Evolutionary conservation across 2,113 vertebrate species (phyloP), one percentile per base, ranked within the genome.

Genomic region (Prochilodus magdalenae): DNA sequence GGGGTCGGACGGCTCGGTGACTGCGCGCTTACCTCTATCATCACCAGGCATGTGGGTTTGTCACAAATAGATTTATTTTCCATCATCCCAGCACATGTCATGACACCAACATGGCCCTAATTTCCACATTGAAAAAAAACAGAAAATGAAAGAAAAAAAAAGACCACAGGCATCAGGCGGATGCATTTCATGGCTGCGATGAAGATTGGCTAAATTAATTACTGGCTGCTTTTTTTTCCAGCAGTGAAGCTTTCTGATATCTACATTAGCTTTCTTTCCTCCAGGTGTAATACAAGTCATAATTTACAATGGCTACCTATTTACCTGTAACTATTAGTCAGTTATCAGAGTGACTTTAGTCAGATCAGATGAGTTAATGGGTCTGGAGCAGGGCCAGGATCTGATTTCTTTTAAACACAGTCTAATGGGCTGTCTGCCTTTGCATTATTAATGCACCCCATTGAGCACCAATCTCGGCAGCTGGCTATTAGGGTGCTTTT

Each of bases 371-470:
- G 22, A 71, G 86, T 89, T 92, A 93, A 93, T 92, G 90, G 85
- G 90, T 89, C 87, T 89, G 90, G 88, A 90, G 57, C 30, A 83
- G 59, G 73, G 88, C 91, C 90, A 90, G 79, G 83, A 85, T 87
- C 86, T 85, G 89, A 91, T 93, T 93, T 86, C 84, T 88, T 89
- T 92, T 91, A 87, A 90, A 88, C 81, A 83, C 84, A 75, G 77
- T 88, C 86, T 93, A 93, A 94, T 92, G 90, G 90, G 79, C 88
- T 89, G 88, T 90, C 90, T 87, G 59, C 79, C 77, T 67, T 83
- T 88, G 88, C 80, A 90, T 92, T 91, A 91, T 89, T 84, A 92
- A 92, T 91, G 87, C 84, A 87, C 83, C 90, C 66, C 79, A 87
- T 86, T 79, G 79, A 80, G 84, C 76, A 78, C 82, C 85, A 81